phyloP scores from a whole-genome alignment of 2,113 vertebrate genomes.

The Astur gentilis region DNA sequence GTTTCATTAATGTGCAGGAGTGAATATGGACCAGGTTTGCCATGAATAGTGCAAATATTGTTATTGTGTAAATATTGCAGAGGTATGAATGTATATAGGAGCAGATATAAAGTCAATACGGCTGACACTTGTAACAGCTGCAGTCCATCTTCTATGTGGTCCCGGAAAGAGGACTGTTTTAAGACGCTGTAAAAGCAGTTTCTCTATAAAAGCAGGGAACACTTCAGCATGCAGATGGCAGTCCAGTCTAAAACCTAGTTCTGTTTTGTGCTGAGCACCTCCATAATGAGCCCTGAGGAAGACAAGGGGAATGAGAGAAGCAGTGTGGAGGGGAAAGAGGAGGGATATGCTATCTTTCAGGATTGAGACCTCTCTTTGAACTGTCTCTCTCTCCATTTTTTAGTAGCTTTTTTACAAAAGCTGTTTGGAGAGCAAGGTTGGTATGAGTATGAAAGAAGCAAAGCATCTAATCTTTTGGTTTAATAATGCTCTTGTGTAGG shows the following conservation, averaged over 20 bases:
- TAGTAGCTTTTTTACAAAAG: slow-evolving; percentile 47
- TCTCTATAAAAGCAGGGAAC: neutral
- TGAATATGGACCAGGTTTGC: neutral
- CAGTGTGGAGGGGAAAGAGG: neutral
- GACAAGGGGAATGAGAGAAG: neutral
- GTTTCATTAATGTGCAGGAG: neutral
- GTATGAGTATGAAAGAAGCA: neutral
- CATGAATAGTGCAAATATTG: neutral
- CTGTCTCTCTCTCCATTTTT: slow-evolving; percentile 30
- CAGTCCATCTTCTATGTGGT: neutral
- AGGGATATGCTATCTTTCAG: neutral
- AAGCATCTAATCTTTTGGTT: slow-evolving; percentile 34
- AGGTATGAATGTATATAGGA: neutral
- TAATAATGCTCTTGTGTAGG: neutral
- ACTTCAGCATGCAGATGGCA: slow-evolving; percentile 43
- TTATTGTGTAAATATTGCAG: neutral
- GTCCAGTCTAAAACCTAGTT: slow-evolving; percentile 8
- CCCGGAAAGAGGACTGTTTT: neutral
- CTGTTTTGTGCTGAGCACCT: neutral
- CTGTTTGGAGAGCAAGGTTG: slow-evolving; percentile 10
- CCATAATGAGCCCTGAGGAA: neutral
- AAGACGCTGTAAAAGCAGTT: neutral
- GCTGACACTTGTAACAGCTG: neutral
- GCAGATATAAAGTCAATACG: neutral
- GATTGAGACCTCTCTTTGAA: slow-evolving; percentile 51